Evolutionary conservation across 2,888 invertebrate genomes (phyloP).

Genomic region (Chrysopilus asiliformis): DNA sequence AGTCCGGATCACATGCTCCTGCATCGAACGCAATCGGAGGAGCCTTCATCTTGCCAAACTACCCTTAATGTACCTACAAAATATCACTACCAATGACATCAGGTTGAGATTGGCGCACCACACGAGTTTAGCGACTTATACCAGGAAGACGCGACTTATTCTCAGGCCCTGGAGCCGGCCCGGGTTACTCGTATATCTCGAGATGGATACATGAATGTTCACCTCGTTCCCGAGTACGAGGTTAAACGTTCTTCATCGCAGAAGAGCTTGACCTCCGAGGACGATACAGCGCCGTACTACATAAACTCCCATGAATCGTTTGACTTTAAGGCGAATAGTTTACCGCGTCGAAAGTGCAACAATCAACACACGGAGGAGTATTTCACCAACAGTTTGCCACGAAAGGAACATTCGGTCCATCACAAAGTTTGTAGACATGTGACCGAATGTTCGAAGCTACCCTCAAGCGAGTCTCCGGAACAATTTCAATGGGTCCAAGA

Average conservation of each 20-base stretch:
- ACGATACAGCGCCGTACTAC: no score
- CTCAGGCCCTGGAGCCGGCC: conserved; percentile 12
- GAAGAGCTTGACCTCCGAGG: no score
- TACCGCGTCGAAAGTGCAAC: conserved; percentile 32
- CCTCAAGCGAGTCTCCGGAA: conserved; percentile 16
- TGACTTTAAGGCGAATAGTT: conserved; percentile 34
- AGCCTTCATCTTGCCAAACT: no score
- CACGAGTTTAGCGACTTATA: conserved; percentile 9
- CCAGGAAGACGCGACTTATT: conserved; percentile 8
- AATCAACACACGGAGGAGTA: conserved; percentile 31
- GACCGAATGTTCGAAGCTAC: conserved; percentile 31
- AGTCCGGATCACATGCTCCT: conserved; percentile 55
- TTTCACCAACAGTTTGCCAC: conserved; percentile 31
- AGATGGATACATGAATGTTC: conserved; percentile 5
- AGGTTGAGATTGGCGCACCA: conserved; percentile 2
- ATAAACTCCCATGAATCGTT: no score
- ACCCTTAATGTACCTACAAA: conserved; percentile 22
- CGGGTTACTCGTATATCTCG: conserved; percentile 6
- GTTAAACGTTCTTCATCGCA: no score
- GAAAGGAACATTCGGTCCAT: conserved; percentile 25
- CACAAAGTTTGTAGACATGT: conserved; percentile 30
- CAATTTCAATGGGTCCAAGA: conserved; percentile 6
- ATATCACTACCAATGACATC: conserved; percentile 10
- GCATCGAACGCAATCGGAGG: conserved; percentile 74
- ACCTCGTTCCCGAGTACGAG: no score